Conservation (phyloP, 2,888 invertebrate genomes). For the Teinopalpus imperialis region DNA sequence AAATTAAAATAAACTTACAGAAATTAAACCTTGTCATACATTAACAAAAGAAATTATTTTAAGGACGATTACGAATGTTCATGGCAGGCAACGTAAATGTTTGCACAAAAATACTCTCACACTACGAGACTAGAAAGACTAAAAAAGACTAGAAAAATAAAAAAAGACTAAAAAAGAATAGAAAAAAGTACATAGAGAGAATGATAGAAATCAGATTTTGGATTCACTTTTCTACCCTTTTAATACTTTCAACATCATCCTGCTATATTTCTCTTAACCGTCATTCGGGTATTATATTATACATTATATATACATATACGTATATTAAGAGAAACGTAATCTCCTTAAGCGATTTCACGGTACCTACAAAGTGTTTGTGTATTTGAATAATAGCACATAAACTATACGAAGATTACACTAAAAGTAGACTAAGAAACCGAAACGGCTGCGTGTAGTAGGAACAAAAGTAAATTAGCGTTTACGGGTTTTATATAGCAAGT, state of each 20-base stretch:
- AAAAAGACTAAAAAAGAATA: too few relatives aligned
- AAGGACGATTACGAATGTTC: too few relatives aligned
- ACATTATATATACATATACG: too few relatives aligned
- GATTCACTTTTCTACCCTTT: constrained; percentile 12
- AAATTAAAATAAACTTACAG: constrained; percentile 1
- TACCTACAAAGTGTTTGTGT: constrained; percentile 15
- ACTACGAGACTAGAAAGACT: too few relatives aligned
- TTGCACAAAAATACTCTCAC: too few relatives aligned
- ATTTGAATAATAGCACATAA: constrained; percentile 37
- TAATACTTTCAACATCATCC: constrained; percentile 20
- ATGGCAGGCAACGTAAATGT: too few relatives aligned
- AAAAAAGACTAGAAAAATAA: too few relatives aligned
- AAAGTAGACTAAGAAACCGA: constrained; percentile 50
- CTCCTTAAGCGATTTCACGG: constrained; percentile 26
- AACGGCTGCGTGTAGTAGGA: constrained; percentile 54
- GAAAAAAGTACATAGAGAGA: constrained; percentile 4
- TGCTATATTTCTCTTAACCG: constrained; percentile 19
- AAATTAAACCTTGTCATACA: too few relatives aligned
- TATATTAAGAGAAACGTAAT: constrained; percentile 27
- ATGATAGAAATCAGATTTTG: constrained; percentile 18
- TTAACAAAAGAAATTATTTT: too few relatives aligned
- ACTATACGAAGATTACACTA: constrained; percentile 51
- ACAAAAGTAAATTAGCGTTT: constrained; percentile 70
- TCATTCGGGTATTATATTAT: constrained; percentile 23
- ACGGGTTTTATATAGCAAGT: constrained; percentile 40